phyloP scores from a whole-genome alignment of 1,140 invertebrate species.

The Thaumatotibia leucotreta region DNA sequence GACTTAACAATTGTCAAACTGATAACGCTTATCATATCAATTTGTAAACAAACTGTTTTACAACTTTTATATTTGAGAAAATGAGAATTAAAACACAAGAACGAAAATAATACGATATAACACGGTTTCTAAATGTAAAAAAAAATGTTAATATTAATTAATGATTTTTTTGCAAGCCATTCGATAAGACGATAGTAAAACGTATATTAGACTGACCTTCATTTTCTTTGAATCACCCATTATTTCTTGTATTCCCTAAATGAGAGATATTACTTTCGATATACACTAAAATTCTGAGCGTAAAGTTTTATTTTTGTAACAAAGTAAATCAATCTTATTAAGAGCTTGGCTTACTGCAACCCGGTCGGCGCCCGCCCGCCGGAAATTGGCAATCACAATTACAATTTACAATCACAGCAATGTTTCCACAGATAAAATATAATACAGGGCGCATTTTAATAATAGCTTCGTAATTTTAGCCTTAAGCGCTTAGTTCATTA shows the following conservation, averaged over 20 bases:
- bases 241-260: not conserved
- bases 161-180: not conserved
- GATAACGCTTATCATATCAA: constrained; percentile 59
- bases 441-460: no score
- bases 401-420: not conserved
- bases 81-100: not conserved
- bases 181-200: not conserved
- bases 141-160: not conserved
- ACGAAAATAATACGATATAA: not conserved
- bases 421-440: not conserved
- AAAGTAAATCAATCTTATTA: not conserved
- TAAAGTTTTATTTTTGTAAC: not conserved
- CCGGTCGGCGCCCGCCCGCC: not conserved
- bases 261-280: not conserved
- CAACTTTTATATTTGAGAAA: constrained; percentile 29
- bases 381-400: not conserved
- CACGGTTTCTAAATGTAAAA: not conserved
- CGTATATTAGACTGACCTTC: constrained; percentile 8
- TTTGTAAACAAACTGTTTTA: constrained; percentile 40
- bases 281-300: not conserved
- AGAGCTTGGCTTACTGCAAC: not conserved
- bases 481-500: not conserved
- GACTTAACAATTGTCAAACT: constrained; percentile 44
- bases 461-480: no score
- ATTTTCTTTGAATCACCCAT: constrained; percentile 16